Base-by-base conservation (phyloP, 1,140 invertebrate genomes). In the Helicoverpa armigera region DNA sequence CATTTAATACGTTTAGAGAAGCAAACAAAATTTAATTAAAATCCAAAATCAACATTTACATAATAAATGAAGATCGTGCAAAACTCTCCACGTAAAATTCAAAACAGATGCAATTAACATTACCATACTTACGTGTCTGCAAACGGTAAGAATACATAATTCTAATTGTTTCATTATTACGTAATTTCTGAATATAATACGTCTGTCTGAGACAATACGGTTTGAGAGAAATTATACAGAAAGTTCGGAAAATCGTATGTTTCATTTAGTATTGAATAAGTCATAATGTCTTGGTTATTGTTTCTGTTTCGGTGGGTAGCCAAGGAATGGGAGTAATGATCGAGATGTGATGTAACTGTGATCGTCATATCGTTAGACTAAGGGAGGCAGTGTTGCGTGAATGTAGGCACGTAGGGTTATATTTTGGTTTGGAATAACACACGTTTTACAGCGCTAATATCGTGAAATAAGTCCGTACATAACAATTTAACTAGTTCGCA, bases 211-310 rank as follows among this genome's bases (percentile, higher is more conserved):
- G 23, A 76, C 58, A 63, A 63, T 63, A 23, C 74, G n/a, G 11
- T n/a, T 56, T 58, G 13, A 61, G 31, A 61, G 11, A 31, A 76
- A 76, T 76, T 65, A 77, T 50, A 29, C 60, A 67, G 75, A 65
- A 77, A 77, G 75, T 65, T 50, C 2, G 4, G 50, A 61, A 76
- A 63, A 9, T 3, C 14, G 23, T 29, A 29, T 51, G 9, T 76
- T 56, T 67, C 61, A 56, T 53, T 65, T 50, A 16, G 29, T 77
- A 53, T 48, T 63, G 35, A 77, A 65, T 54, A 61, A 65, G 51
- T 67, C 43, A 7, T 31, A n/a, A 54, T 12, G 7, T 5, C 35
- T 43, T 50, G 10, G 23, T 23, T 65, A 77, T 77, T 77, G 75
- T 77, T 54, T 11, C 9, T 13, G 60, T 35, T 18, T 35, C 75